These are phyloP conservation scores for Echeneis naucrates DNA, from an alignment of 2,797 vertebrate genomes.

Conservation along the genomic window DNA sequence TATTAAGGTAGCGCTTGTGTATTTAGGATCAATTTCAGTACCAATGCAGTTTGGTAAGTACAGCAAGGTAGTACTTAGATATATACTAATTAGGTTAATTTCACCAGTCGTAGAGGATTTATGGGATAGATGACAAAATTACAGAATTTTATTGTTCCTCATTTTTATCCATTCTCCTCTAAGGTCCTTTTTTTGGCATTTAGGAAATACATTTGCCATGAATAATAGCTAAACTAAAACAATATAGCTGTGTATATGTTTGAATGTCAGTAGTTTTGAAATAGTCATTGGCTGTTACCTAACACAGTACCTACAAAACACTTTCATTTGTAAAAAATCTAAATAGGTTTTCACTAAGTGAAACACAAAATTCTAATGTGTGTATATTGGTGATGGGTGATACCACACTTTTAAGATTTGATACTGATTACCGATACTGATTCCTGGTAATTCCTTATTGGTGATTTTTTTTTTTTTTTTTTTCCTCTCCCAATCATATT, in stretches of 20 bases:
- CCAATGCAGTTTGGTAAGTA: constrained; percentile 2
- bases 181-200: neutral
- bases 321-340: neutral
- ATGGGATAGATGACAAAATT: neutral
- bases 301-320: neutral
- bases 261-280: neutral
- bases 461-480: too few species aligned
- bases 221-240: too few species aligned
- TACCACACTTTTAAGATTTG: too few species aligned
- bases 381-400: too few species aligned
- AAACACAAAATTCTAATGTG: constrained; percentile 38
- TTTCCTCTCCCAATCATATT: too few species aligned
- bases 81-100: neutral
- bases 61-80: neutral
- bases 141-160: neutral
- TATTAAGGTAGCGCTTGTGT: neutral
- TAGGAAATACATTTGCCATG: neutral
- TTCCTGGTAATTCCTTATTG: too few species aligned
- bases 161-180: neutral
- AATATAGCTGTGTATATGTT: neutral
- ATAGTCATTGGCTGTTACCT: neutral
- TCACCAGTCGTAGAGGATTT: neutral
- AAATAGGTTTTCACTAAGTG: constrained; percentile 17
- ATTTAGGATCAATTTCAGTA: neutral
- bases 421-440: too few species aligned